phyloP scores from a whole-genome alignment of 2,888 invertebrate species.

The Ectemnius lituratus region DNA sequence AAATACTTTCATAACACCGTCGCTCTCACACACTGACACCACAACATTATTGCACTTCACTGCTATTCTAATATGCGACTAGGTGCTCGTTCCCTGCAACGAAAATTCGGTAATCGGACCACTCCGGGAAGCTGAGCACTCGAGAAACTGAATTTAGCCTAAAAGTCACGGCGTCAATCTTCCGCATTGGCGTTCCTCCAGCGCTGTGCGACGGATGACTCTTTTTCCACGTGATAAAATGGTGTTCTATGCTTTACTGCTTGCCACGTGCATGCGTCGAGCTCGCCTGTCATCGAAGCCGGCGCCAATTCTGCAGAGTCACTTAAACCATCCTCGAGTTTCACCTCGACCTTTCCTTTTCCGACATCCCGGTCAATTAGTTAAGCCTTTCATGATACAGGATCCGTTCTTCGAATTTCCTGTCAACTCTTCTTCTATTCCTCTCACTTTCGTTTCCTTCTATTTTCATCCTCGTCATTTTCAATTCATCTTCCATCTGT shows the following conservation, averaged over 20 bases:
- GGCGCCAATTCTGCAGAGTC: conserved; percentile 8
- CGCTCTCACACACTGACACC: conserved; percentile 24
- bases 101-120: neutral
- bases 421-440: neutral
- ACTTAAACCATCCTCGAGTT: neutral
- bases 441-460: neutral
- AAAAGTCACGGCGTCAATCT: conserved; percentile 1
- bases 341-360: conserved; percentile 1
- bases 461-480: too few species aligned
- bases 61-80: conserved; percentile 1
- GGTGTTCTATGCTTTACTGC: neutral
- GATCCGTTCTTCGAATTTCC: neutral
- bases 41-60: conserved; percentile 48
- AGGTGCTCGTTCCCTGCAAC: neutral
- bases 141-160: neutral
- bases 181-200: neutral
- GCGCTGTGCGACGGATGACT: neutral
- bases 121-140: neutral
- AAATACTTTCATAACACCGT: conserved; percentile 31
- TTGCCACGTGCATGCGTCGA: neutral
- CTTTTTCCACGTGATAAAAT: neutral
- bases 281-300: neutral
- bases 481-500: neutral
- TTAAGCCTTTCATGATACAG: neutral
- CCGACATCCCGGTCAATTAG: neutral